Evolutionary conservation across 92 coral and sea anemone genomes (phyloP), one percentile per base, ranked within the genome.

Genomic region (Palythoa grandiflora): DNA sequence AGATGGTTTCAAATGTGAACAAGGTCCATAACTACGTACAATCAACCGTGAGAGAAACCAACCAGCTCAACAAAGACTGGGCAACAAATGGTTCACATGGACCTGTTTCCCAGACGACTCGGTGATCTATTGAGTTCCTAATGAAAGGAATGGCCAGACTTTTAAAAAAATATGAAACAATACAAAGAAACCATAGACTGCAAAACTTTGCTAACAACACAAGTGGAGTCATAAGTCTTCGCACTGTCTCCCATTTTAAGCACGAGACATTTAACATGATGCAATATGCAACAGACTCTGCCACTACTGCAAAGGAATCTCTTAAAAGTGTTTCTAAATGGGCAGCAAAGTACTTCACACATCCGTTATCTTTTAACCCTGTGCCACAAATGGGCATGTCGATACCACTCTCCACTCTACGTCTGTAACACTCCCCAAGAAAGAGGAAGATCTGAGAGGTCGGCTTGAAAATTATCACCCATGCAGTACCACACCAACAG

Each of bases 401-500:
- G 54, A 37, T 53, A 14, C 77, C 77, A 73, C 77, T 73, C 28
- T 28, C n/a, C n/a, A n/a, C n/a, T n/a, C n/a, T 40, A 52, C 52
- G 16, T 72, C 51, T 14, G 50, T 9, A 17, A 39, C 51, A 17
- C 38, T 89, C 60, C 55, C 88, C 48, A 80, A 85, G 59, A 81
- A 78, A 72, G 86, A 48, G 36, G 91, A 89, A 83, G 61, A 44
- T 44, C 47, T 88, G 91, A 88, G 71, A 74, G 94, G 84, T 9
- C 88, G 89, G 91, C 36, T 84, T 21, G 91, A 91, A 37, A 80
- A 73, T 47, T 91, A 66, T 76, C 71, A 91, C 15, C 89, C 28
- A 28, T 28, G 28, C 94, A 47, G 89, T 54, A 14, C 12, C 11
- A 14, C 60, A 54, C 60, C 60, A 9, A 1, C 14, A 88, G 87